Conservation (phyloP, 2,113 vertebrate genomes). For the Ceratotherium simum region DNA sequence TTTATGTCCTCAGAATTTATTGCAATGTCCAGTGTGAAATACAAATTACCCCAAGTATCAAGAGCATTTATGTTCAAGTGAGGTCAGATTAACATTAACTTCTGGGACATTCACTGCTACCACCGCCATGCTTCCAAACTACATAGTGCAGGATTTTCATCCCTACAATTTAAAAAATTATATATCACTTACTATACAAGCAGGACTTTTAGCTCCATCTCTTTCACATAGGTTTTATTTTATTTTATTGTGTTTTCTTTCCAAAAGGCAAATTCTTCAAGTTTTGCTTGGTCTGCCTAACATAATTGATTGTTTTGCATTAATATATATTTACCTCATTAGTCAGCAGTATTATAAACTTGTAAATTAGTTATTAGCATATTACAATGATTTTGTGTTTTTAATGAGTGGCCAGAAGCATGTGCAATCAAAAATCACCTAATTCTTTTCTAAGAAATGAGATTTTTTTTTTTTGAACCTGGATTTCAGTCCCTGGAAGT, state of each 20-base stretch:
- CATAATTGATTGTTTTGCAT: not conserved
- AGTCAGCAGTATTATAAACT: constrained; percentile 9
- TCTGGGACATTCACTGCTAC: not conserved
- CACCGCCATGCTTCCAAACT: not conserved
- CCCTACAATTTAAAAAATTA: not conserved
- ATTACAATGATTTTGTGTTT: not conserved
- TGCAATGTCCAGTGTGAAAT: not conserved
- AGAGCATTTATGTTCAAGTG: not conserved
- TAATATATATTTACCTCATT: not conserved
- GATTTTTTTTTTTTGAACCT: not conserved
- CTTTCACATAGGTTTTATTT: not conserved
- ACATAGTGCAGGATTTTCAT: not conserved
- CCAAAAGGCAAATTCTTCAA: not conserved
- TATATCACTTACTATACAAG: not conserved
- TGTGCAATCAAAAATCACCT: not conserved
- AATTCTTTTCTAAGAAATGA: not conserved
- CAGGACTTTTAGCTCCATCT: not conserved
- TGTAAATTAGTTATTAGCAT: not conserved
- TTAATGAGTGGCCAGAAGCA: not conserved
- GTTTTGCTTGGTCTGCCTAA: not conserved
- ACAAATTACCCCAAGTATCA: not conserved
- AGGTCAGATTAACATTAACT: not conserved
- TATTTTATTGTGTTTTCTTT: not conserved
- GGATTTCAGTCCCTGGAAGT: not conserved
- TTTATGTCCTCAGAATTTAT: constrained; percentile 16